Evolutionary conservation across 2,797 vertebrate genomes (phyloP).

Genomic region (Phataginus tricuspis): DNA sequence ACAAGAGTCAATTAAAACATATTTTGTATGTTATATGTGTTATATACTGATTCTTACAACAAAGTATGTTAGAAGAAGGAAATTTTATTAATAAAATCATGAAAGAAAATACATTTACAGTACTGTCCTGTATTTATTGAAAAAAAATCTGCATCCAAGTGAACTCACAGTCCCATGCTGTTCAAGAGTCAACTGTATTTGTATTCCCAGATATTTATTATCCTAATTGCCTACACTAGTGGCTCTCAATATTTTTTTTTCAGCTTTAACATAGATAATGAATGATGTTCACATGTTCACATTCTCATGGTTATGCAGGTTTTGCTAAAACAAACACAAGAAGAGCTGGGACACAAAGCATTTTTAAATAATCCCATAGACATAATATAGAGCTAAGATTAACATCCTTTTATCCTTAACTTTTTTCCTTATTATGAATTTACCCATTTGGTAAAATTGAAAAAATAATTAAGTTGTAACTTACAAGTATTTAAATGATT

Average conservation of each 20-base stretch:
- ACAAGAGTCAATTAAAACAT: no score
- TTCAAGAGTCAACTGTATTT: not conserved
- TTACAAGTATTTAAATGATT: constrained; percentile 60
- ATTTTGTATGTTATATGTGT: no score
- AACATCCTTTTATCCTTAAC: constrained; percentile 33
- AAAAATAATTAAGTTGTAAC: constrained; percentile 61
- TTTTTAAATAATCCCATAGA: constrained; percentile 24
- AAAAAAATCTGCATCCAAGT: no score
- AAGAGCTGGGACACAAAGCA: not conserved
- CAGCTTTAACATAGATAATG: not conserved
- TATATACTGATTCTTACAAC: no score
- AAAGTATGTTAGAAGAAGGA: no score
- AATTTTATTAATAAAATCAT: no score
- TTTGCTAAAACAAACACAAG: constrained; percentile 12
- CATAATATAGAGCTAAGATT: constrained; percentile 1
- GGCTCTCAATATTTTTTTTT: not conserved
- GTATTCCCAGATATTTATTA: not conserved
- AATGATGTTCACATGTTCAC: not conserved
- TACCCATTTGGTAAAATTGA: constrained; percentile 49
- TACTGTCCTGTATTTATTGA: no score
- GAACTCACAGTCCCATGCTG: no score
- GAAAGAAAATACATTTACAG: no score
- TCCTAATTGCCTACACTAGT: not conserved
- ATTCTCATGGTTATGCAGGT: not conserved
- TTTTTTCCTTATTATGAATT: constrained; percentile 51